Evolutionary conservation across 2,888 invertebrate species (phyloP), one percentile per base, ranked within the genome.

Genomic region (Exephanes ischioxanthus): DNA sequence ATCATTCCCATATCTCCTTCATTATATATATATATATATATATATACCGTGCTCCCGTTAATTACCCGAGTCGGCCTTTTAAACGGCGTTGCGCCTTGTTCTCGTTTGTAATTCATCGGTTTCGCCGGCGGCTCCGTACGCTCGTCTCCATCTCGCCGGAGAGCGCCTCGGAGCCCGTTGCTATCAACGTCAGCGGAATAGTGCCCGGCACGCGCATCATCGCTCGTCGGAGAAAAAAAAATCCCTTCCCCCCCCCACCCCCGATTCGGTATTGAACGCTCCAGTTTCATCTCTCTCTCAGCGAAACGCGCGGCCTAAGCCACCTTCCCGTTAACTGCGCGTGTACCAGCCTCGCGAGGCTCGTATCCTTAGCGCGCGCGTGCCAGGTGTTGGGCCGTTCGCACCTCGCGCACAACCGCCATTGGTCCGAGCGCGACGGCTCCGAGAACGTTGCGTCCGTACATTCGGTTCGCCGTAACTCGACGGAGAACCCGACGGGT

Each of bases 61-160:
- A 85, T 85, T 85, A 85, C 75, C 76, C 80, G 67, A 72, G 71
- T 68, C 80, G 80, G 79, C 67, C 75, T 82, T 85, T 85, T 85
- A 83, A 85, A 85, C 82, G 85, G 61, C 80, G 81, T 85, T 82
- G 78, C 81, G 85, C 70, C 85, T 85, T 80, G 82, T 85, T 82
- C 85, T 80, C 82, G 82, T 85, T 85, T 76, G 76, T 85, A 80
- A 85, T 85, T 85, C 82, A 83, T 85, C 80, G 79, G 76, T 80
- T 81, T 82, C 51, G 80, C 82, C 85, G 82, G 51, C 85, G 82
- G 82, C 82, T 37, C 61, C 48, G 14, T 67, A 30, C 5, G 73
- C 51, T 78, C 14, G 26, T 30, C 51, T 53, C 84, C 58, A 45
- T 70, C 53, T 45, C 58, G 33, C 61, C 63, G 30, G 33, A 63